Conservation (phyloP, 2,113 vertebrate genomes). For the Nothocercus julius region DNA sequence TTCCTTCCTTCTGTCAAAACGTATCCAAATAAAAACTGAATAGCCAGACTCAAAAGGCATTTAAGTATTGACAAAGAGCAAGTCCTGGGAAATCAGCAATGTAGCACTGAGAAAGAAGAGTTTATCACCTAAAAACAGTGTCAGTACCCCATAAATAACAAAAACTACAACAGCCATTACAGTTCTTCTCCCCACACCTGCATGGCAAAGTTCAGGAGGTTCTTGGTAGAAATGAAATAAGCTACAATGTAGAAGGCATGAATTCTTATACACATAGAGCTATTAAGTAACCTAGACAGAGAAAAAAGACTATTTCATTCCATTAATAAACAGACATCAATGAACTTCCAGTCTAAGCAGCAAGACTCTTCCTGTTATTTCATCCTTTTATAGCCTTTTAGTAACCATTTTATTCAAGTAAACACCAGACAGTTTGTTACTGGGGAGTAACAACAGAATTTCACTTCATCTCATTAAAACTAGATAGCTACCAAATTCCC, state of each 20-base stretch:
- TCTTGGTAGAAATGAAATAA: constrained; percentile 8
- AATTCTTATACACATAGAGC: not conserved
- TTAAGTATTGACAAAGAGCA: not conserved
- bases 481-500: not conserved
- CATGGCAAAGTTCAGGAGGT: not conserved
- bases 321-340: not conserved
- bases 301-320: not conserved
- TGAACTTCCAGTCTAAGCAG: not conserved
- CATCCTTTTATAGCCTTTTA: not conserved
- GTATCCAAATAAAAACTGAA: not conserved
- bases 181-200: not conserved
- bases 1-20: not conserved
- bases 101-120: not conserved
- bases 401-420: not conserved
- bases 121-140: not conserved
- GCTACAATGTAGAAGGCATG: not conserved
- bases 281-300: not conserved
- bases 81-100: not conserved
- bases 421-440: not conserved
- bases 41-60: not conserved
- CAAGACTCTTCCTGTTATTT: not conserved
- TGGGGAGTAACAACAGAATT: not conserved
- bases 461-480: not conserved
- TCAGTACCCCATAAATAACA: not conserved
- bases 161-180: not conserved